Evolutionary conservation across 1,140 invertebrate genomes (phyloP), one percentile per base, ranked within the genome.

Genomic region (Drosophila willistoni): DNA sequence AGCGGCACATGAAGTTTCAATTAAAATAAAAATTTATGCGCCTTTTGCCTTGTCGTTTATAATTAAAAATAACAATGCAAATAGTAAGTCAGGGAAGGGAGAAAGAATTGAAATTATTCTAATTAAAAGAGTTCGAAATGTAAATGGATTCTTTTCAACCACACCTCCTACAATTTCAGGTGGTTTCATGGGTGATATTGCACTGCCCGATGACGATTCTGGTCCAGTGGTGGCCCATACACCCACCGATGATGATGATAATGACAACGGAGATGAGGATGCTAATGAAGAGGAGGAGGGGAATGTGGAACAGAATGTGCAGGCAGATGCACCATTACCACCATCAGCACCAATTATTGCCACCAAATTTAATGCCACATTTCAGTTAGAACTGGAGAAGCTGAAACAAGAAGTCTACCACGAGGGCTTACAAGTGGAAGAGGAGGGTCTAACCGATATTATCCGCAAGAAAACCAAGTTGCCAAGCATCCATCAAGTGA

Each of bases 141-240:
- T 51, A 51, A 51, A 51, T 51, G 44, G 7, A 51, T 51, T 22
- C 9, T 22, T 13, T 39, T 39, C 12, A 65, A 77, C 34, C 55
- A 4, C 59, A 47, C 25, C 44, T 7, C 60, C 56, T 19, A 25
- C 22, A 25, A 25, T 44, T 63, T 75, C 93, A 97, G 96, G 94
- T 77, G 95, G 94, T 14, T 97, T 96, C 79, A 93, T 95, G 91
- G 96, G 96, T 3, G 96, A 97, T 84, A 97, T 97, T 54, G 96
- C 96, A 0, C 92, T 97, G 70, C 94, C 96, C 25, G 94, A 96
- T 60, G 92, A 71, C 0, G 77, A 86, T 14, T 62, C 54, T 3
- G 55, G 68, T n/a, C 90, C 90, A 17, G 64, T 90, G 57, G 90
- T 91, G 54, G 90, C 90, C 1, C 75, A 69, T 64, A 91, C 90